Conservation (phyloP, 2,797 vertebrate species). For the Tragelaphus oryx region DNA sequence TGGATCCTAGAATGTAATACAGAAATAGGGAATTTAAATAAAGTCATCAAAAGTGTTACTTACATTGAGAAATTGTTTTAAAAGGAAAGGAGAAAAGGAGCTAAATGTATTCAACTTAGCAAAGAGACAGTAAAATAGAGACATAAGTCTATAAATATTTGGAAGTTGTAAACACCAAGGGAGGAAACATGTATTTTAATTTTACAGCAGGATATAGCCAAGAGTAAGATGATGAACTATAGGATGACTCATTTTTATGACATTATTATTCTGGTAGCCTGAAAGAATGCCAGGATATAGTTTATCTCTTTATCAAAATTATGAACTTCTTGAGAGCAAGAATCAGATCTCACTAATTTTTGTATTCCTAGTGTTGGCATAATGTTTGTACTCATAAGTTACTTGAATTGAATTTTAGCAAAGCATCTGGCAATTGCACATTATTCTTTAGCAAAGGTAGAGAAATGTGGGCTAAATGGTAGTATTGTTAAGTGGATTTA, state of each 20-base stretch:
- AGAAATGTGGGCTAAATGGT: not conserved
- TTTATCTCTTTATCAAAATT: slow-evolving; percentile 46
- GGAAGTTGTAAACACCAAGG: slow-evolving; percentile 57
- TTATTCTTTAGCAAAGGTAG: slow-evolving; percentile 34
- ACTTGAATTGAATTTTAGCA: slow-evolving; percentile 37
- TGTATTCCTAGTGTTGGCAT: not conserved
- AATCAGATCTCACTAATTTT: slow-evolving; percentile 12
- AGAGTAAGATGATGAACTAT: slow-evolving; percentile 49
- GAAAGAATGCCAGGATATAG: slow-evolving; percentile 25
- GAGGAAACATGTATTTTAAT: slow-evolving; percentile 58
- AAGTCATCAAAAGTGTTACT: slow-evolving; percentile 38
- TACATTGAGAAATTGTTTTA: slow-evolving; percentile 54
- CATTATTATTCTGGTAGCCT: slow-evolving; percentile 31
- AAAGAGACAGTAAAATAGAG: slow-evolving; percentile 43
- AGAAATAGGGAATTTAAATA: slow-evolving; percentile 54
- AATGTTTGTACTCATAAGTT: slow-evolving; percentile 30
- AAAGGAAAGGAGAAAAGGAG: slow-evolving; percentile 47
- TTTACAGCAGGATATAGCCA: slow-evolving; percentile 57
- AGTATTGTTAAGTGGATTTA: not conserved
- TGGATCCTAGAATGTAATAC: slow-evolving; percentile 40
- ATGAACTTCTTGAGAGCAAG: slow-evolving; percentile 46
- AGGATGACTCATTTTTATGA: slow-evolving; percentile 51
- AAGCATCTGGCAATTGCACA: not conserved
- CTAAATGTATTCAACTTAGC: slow-evolving; percentile 54
- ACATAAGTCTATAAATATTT: slow-evolving; percentile 62